Percentiles rank a stretch among this genome's conserved stretches.
These are phyloP conservation scores for Cherax quadricarinatus DNA, from an alignment of 1,140 invertebrate genomes.

Conservation along the genomic window DNA sequence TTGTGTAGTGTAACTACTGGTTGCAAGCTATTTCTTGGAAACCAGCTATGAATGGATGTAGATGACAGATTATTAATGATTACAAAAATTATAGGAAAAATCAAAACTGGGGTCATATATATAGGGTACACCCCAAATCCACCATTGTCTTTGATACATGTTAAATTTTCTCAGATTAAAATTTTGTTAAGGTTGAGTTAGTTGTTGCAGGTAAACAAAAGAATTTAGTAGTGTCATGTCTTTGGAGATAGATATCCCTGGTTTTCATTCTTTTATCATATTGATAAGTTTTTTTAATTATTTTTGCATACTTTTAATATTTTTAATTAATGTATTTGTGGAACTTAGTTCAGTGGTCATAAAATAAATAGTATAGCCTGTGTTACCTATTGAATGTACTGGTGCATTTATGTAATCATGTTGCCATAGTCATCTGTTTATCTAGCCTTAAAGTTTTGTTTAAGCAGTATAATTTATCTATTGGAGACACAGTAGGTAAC, in stretches of 20 bases:
- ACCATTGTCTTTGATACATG: background rate
- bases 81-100: too few relatives aligned
- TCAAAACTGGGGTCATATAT: too few relatives aligned
- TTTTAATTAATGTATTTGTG: background rate
- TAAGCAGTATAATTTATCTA: background rate
- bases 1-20: too few relatives aligned
- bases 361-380: background rate
- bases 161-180: background rate
- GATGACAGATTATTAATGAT: too few relatives aligned
- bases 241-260: background rate
- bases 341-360: background rate
- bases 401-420: background rate
- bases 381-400: background rate
- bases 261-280: slow-evolving; percentile 6
- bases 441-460: background rate
- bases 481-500: background rate
- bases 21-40: too few relatives aligned
- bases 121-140: too few relatives aligned
- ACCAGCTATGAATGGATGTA: too few relatives aligned
- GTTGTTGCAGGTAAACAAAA: background rate
- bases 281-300: background rate
- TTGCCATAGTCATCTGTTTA: background rate
- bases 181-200: background rate
- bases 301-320: background rate
- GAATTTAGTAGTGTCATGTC: background rate